These are phyloP conservation scores for Pollenia labialis DNA, from an alignment of 2,888 invertebrate genomes.

Conservation along the genomic window DNA sequence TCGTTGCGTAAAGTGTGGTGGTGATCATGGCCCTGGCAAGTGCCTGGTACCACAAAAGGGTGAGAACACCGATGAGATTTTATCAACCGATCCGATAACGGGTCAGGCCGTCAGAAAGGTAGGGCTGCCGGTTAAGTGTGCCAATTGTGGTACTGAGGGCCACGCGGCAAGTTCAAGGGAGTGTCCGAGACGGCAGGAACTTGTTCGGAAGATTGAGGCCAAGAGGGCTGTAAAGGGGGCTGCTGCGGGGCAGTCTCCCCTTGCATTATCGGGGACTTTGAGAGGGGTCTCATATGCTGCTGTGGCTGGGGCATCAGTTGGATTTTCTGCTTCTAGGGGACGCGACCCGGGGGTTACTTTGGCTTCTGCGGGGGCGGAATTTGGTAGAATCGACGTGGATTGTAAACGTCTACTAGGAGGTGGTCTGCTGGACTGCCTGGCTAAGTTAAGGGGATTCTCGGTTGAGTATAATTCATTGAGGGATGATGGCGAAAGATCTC, in stretches of 20 bases:
- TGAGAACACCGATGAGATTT: neutral
- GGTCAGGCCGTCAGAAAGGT: neutral
- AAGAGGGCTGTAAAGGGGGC: no score
- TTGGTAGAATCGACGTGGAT: neutral
- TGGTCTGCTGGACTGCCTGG: neutral
- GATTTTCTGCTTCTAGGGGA: no score
- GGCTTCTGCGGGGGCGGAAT: neutral
- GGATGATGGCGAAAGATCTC: slow-evolving; percentile 1
- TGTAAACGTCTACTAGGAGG: slow-evolving; percentile 3
- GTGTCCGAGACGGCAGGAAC: neutral
- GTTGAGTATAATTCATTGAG: neutral
- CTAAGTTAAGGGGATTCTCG: neutral
- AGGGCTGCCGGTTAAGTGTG: neutral
- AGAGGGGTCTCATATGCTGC: no score
- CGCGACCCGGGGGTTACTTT: no score
- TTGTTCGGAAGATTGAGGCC: no score
- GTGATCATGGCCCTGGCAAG: slow-evolving; percentile 15
- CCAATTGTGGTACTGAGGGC: neutral
- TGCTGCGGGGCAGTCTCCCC: no score
- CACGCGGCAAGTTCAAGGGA: slow-evolving; percentile 4
- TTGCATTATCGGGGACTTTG: no score
- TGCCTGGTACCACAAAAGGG: neutral
- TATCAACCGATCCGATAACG: neutral
- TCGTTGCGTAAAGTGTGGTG: slow-evolving; percentile 23
- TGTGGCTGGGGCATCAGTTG: no score